Base-by-base conservation (phyloP, 2,888 invertebrate genomes). In the Erannis defoliaria region DNA sequence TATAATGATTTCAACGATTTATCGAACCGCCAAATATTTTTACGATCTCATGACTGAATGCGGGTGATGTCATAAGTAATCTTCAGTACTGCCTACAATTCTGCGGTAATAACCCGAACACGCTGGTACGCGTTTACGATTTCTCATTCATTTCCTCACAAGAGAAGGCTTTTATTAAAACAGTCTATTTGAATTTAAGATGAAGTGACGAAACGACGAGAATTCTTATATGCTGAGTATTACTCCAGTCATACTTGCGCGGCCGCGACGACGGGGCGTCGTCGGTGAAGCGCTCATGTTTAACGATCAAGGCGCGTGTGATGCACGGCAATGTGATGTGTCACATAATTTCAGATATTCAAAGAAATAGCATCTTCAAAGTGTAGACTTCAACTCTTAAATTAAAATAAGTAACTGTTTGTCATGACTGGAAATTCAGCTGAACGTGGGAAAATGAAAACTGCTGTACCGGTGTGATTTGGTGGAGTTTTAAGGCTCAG, bases 131-230 rank as follows among this genome's bases (percentile, higher is more conserved):
- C 54, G 38, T 61, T 61, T 64, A 66, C 59, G 62, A 65, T 54
- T 40, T 19, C 43, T 50, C 42, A 49, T 48, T 55, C 55, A 45
- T 46, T 54, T 49, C 49, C 54, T 21, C 51, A 59, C 51, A 58
- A 59, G 42, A 51, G 60, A 50, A 55, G 37, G 54, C 57, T 66
- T 58, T 67, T 71, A 68, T 62, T 63, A 67, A 67, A 64, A 62
- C 43, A 61, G 49, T 43, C 42, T 37, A 64, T 66, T 66, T 66
- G 64, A 69, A 66, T 69, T 58, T 67, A 33, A 68, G 62, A 68
- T 71, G 65, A 66, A 55, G 45, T 64, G 55, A 55, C 33, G 55
- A 55, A 33, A 43, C 16, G 33, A 37, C 23, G 10, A 67, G 46
- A 51, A 43, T 61, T 58, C 21, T 61, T 55, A 51, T 43, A 37